Conservation (phyloP, 2,888 invertebrate genomes). For the Ochropacha duplaris region DNA sequence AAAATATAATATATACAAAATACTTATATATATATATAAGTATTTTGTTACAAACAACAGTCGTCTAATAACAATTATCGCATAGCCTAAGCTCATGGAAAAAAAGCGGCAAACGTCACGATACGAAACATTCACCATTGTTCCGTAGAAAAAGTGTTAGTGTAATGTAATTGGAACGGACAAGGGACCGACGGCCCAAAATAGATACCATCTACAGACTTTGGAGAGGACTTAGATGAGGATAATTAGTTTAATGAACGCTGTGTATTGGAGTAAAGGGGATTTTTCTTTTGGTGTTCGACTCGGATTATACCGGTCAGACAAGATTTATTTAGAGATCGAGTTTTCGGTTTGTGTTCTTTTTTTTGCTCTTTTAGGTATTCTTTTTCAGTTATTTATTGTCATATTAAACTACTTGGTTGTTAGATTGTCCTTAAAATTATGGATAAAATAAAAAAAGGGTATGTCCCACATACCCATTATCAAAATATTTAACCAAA, state of each 20-base stretch:
- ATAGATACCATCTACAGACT: slow-evolving; percentile 56
- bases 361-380: slow-evolving; percentile 4
- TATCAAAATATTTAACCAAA: too few species aligned
- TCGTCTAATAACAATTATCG: slow-evolving; percentile 25
- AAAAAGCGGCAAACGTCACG: slow-evolving; percentile 15
- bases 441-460: too few species aligned
- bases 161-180: slow-evolving; percentile 65
- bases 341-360: slow-evolving; percentile 22
- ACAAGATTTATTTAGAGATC: slow-evolving; percentile 12
- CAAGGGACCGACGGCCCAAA: slow-evolving; percentile 38
- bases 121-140: slow-evolving; percentile 31
- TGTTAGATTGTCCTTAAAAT: too few species aligned
- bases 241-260: slow-evolving; percentile 68
- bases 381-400: too few species aligned
- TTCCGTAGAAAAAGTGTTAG: slow-evolving; percentile 46
- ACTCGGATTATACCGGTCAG: background rate
- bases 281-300: slow-evolving; percentile 26
- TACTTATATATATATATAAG: background rate
- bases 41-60: slow-evolving; percentile 15
- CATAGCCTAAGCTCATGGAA: background rate
- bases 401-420: too few species aligned
- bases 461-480: too few species aligned
- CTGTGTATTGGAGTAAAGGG: slow-evolving; percentile 36
- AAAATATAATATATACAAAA: background rate
- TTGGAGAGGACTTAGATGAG: slow-evolving; percentile 46